A percentile compares a stretch with the other conserved stretches of the same genome.
Conservation (phyloP, 2,113 vertebrate species). For the Terrapene triunguis region DNA sequence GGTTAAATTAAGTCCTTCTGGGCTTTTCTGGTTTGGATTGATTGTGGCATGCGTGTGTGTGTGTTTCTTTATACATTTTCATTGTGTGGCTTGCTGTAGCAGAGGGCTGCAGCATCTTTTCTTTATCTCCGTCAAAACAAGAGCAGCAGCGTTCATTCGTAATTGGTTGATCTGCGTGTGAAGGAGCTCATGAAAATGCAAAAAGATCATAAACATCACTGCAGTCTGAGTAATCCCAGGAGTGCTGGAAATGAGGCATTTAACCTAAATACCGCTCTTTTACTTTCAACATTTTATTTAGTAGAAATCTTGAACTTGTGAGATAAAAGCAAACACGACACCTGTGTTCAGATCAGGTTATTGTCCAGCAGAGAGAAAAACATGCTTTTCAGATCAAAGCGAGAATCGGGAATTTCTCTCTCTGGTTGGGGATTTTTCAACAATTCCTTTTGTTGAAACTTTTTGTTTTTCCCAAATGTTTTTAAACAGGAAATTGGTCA, state of each 20-base stretch:
- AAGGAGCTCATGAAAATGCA: background rate
- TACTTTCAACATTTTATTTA: background rate
- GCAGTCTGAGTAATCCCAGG: background rate
- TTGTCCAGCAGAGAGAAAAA: background rate
- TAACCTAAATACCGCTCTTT: background rate
- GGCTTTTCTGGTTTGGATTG: background rate
- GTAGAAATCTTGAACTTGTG: background rate
- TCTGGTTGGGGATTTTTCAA: background rate
- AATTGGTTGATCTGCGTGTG: background rate
- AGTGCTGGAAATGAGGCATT: background rate
- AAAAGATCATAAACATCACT: background rate
- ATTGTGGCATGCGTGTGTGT: background rate
- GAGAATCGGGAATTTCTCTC: background rate
- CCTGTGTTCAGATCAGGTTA: background rate
- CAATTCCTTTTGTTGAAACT: background rate
- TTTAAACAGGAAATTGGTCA: background rate
- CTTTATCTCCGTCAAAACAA: background rate
- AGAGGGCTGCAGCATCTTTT: background rate
- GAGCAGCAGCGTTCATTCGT: background rate
- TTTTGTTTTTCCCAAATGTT: background rate
- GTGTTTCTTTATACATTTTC: background rate
- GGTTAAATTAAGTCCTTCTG: background rate
- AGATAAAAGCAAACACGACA: background rate
- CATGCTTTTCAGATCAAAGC: background rate
- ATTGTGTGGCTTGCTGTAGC: background rate